These are phyloP conservation scores for Argyra leucocephala DNA, from an alignment of 2,888 invertebrate genomes.

Conservation along the genomic window DNA sequence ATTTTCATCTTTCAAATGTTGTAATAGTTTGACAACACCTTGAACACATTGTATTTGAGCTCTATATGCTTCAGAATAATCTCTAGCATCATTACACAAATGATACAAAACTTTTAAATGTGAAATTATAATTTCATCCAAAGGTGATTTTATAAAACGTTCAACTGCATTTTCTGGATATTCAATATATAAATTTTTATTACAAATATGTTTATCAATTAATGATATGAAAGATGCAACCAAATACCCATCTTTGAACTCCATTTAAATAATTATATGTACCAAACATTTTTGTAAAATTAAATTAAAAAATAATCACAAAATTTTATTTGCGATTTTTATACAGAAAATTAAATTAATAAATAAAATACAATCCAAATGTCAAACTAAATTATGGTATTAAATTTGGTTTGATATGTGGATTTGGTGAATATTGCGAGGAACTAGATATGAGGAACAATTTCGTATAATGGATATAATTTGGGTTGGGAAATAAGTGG, in stretches of 20 bases:
- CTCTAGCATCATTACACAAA: conserved; percentile 38
- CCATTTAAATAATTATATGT: conserved; percentile 38
- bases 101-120: conserved; percentile 61
- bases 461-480: too few species aligned
- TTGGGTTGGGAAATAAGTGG: too few species aligned
- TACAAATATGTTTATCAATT: conserved; percentile 62
- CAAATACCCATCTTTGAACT: conserved; percentile 54
- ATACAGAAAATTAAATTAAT: too few species aligned
- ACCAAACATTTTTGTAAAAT: conserved; percentile 47
- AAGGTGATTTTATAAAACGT: conserved; percentile 58
- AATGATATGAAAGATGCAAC: conserved; percentile 55
- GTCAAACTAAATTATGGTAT: too few species aligned
- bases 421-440: too few species aligned
- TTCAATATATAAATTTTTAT: conserved; percentile 58
- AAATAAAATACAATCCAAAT: too few species aligned
- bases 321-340: too few species aligned
- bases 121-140: conserved; percentile 63
- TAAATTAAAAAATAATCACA: too few species aligned
- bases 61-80: conserved; percentile 62
- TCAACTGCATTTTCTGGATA: conserved; percentile 62
- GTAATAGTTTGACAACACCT: conserved; percentile 70
- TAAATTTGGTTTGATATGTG: too few species aligned
- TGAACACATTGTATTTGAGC: conserved; percentile 70
- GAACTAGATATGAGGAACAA: too few species aligned
- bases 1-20: conserved; percentile 85